Base-by-base conservation (phyloP, 1,140 invertebrate genomes). In the Ips nitidus region DNA sequence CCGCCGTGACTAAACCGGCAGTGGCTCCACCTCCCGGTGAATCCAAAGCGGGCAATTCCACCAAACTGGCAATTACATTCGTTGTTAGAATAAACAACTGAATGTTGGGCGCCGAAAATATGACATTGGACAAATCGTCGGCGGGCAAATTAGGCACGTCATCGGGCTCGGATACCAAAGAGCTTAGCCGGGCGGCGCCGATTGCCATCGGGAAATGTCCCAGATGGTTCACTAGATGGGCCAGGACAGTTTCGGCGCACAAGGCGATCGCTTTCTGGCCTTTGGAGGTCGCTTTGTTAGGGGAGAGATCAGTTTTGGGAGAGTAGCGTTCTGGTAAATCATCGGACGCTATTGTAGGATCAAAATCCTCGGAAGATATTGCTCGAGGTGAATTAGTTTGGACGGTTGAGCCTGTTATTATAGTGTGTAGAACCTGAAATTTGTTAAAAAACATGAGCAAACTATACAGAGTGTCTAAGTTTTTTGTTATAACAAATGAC, bases 181-280 rank as follows among this genome's bases (percentile, higher is more conserved):
- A 97, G 69, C 91, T 91, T 7, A 95, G 83, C 36, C 91, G 84
- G 1, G 91, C 86, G 0, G 95, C 92, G 4, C 94, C 94, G 64
- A 93, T 91, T 22, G 89, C 89, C 88, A 94, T 91, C 3, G 94
- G 94, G 83, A 95, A 97, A 76, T 96, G 94, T 37, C 91, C 91
- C 55, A 96, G 76, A 81, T 95, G 91, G 74, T 93, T 95, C 1
- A 96, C 86, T 71, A 97, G 82, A 83, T 96, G 94, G 75, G 87
- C 86, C 66, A 91, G 83, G 36, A 92, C 87, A 74, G 88, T 88
- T 78, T 88, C 88, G 1, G 90, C 89, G 67, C 90, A 90, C 47
- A 91, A 73, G 58, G 85, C 83, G 38, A 91, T 84, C 0, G 87
- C 82, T 73, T 75, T 82, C 67, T 75, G 84, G 71, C 72, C 81